Base-by-base conservation (phyloP, 2,888 invertebrate species). In the Phalera bucephala region DNA sequence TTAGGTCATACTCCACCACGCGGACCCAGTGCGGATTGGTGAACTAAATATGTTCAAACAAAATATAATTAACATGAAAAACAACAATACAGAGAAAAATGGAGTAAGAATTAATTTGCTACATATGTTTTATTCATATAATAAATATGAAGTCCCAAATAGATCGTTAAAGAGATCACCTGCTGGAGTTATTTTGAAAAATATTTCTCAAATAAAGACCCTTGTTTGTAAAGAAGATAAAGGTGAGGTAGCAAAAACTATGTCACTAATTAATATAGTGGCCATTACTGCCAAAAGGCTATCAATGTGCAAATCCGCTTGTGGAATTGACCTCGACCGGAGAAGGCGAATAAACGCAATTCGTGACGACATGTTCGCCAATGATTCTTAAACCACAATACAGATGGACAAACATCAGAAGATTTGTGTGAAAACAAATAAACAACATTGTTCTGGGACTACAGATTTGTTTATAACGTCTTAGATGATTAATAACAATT, bases 291-390 rank as follows among this genome's bases (percentile, higher is more conserved):
- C 8, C n/a, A 21, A 6, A 21, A 21, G 21, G 1, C 7, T 21
- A 21, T 21, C 21, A 21, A 21, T 3, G 21, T 21, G 29, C 23
- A 25, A 42, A 46, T 37, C 17, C 36, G 33, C 23, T 31, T 13
- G 32, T 44, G 48, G 49, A 32, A 38, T 36, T 49, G 67, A 67
- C 74, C 72, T 76, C 73, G 68, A 52, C 52, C 45, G 58, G 42
- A 40, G 53, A 58, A 50, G n/a, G 53, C 48, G 52, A 55, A 50
- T 43, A 41, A 22, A 38, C n/a, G n/a, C n/a, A n/a, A n/a, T n/a
- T n/a, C n/a, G 39, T 78, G 71, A 76, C 72, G 73, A 75, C 78
- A 77, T 30, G 31, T 14, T 39, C 45, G 43, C 50, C 54, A 46
- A 52, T 31, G 49, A 43, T 52, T 54, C 31, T 40, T 44, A 37